These are phyloP conservation scores for Perithous albicinctus DNA, from an alignment of 2,888 invertebrate species.

Conservation along the genomic window DNA sequence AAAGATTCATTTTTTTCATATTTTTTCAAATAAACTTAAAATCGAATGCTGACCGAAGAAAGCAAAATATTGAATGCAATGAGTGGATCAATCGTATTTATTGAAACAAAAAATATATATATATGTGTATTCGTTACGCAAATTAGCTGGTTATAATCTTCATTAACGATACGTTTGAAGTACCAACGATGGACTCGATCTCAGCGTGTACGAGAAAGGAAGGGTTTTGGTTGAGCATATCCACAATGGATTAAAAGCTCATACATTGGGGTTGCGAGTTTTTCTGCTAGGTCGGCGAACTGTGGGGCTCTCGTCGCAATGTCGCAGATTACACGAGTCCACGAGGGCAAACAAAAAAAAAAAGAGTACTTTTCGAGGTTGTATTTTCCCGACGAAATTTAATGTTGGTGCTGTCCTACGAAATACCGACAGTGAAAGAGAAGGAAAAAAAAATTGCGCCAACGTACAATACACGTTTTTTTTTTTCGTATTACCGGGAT, in stretches of 20 bases:
- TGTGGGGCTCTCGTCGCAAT: constrained; percentile 30
- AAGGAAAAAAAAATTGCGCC: background rate
- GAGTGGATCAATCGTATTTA: background rate
- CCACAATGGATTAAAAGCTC: constrained; percentile 62
- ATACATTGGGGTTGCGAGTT: constrained; percentile 33
- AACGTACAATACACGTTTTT: background rate
- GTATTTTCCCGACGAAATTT: constrained; percentile 21
- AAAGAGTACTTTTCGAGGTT: constrained; percentile 42
- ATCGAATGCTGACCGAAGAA: no score
- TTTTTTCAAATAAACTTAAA: no score
- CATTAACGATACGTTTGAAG: constrained; percentile 45
- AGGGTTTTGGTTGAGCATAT: constrained; percentile 4
- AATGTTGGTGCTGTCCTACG: constrained; percentile 1
- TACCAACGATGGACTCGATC: background rate
- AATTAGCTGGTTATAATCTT: constrained; percentile 40
- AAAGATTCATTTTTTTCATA: no score
- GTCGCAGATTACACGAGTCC: constrained; percentile 57
- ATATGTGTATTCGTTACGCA: background rate
- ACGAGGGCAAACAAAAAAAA: constrained; percentile 14
- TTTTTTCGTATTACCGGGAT: background rate
- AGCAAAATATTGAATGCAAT: no score
- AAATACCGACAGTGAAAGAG: background rate
- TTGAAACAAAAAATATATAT: background rate
- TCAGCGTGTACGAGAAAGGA: background rate
- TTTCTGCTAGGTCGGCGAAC: constrained; percentile 49